phyloP scores from a whole-genome alignment of 1,140 invertebrate genomes.

The Drosophila kikkawai region DNA sequence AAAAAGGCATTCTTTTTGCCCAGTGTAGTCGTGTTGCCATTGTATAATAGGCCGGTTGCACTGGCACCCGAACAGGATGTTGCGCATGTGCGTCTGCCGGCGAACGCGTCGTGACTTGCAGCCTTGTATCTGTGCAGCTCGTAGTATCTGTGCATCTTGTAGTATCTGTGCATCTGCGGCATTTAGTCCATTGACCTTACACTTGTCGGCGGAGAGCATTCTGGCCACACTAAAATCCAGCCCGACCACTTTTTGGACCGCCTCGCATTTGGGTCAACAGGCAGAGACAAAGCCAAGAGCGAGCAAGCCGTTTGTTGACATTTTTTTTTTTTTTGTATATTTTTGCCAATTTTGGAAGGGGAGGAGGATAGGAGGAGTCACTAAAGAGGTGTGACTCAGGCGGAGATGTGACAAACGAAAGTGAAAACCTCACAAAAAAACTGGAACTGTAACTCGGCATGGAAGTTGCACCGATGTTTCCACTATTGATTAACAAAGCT shows the following conservation, averaged over 20 bases:
- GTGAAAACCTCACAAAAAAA: slow-evolving; percentile 37
- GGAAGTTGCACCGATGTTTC: slow-evolving; percentile 11
- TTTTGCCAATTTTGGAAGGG: slow-evolving; percentile 22
- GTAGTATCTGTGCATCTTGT: slow-evolving; percentile 2
- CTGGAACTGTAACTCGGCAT: slow-evolving; percentile 13
- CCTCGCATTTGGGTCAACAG: slow-evolving; percentile 45
- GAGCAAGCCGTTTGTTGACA: slow-evolving; percentile 30
- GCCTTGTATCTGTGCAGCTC: slow-evolving; percentile 1
- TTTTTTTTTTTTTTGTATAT: slow-evolving; percentile 20
- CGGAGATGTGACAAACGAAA: slow-evolving; percentile 45
- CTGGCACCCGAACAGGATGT: slow-evolving; percentile 63
- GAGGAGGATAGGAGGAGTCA: not conserved
- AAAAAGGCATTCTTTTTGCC: not conserved
- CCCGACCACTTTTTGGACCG: slow-evolving; percentile 36
- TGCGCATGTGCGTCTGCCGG: slow-evolving; percentile 50
- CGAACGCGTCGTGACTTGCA: slow-evolving; percentile 12
- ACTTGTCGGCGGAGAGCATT: slow-evolving; percentile 43
- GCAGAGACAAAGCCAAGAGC: slow-evolving; percentile 36
- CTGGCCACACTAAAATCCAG: slow-evolving; percentile 29
- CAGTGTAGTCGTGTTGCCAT: slow-evolving; percentile 26
- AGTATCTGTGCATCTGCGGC: slow-evolving; percentile 9
- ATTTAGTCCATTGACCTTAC: slow-evolving; percentile 47
- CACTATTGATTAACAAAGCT: slow-evolving; percentile 31
- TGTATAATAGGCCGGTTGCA: slow-evolving; percentile 72
- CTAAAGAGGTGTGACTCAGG: slow-evolving; percentile 27